phyloP scores from a whole-genome alignment of 2,888 invertebrate species.

The Cheilosia impressa region DNA sequence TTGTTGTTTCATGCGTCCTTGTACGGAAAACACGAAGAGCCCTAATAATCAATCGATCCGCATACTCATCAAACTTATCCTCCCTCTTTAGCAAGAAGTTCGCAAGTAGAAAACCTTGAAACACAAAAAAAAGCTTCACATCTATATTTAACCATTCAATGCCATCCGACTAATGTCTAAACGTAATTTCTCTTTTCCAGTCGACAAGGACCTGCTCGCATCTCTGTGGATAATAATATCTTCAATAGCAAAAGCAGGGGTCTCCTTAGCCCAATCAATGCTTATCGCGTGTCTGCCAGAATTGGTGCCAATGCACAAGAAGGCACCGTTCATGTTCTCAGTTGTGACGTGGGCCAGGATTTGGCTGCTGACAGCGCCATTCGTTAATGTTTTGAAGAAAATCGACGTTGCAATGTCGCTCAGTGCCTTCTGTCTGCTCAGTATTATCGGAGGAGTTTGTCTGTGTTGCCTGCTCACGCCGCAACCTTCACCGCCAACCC shows the following conservation, averaged over 20 bases:
- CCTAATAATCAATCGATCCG: too few relatives aligned
- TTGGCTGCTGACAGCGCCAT: constrained; percentile 83
- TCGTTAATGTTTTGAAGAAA: constrained; percentile 82
- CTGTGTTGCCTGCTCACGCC: constrained; percentile 80
- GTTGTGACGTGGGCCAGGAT: constrained; percentile 83
- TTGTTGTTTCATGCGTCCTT: too few relatives aligned
- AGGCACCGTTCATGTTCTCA: constrained; percentile 82
- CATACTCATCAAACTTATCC: too few relatives aligned
- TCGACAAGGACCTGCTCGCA: constrained; percentile 80
- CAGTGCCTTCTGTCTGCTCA: constrained; percentile 80
- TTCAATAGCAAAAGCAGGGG: constrained; percentile 82
- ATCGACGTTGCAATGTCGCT: constrained; percentile 82
- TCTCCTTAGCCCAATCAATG: constrained; percentile 83
- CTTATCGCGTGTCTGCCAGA: constrained; percentile 83
- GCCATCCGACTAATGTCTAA: constrained; percentile 26
- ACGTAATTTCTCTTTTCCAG: constrained; percentile 76
- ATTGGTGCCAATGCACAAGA: constrained; percentile 82
- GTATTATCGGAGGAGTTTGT: constrained; percentile 82
- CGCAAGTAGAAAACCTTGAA: constrained; percentile 15
- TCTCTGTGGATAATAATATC: constrained; percentile 83
- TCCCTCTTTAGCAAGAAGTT: neutral
- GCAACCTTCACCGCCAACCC: constrained; percentile 3
- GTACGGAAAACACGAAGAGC: too few relatives aligned
- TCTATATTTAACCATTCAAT: constrained; percentile 1
- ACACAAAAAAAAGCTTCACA: neutral